Evolutionary conservation across 1,140 invertebrate genomes (phyloP).

Genomic region (Lethocerus indicus): DNA sequence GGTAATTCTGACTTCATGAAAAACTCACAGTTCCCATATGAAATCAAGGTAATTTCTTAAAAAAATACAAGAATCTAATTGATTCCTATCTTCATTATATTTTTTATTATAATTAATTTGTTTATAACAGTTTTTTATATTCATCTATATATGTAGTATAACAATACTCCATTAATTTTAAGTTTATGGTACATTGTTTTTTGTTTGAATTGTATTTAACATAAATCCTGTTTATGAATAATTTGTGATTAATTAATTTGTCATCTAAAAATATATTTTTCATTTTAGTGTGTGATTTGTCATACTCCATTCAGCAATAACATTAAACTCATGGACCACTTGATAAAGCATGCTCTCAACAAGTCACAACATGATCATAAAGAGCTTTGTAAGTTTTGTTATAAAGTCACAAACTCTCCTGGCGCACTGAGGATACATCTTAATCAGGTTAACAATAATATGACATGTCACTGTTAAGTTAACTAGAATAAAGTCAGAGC

Average conservation of each 20-base stretch:
- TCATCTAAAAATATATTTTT: not conserved
- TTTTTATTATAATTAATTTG: not conserved
- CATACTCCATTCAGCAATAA: slow-evolving; percentile 34
- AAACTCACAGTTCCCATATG: not conserved
- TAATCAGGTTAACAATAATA: not conserved
- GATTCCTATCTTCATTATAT: not conserved
- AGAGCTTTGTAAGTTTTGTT: slow-evolving; percentile 7
- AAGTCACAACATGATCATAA: slow-evolving; percentile 13
- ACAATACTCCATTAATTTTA: slow-evolving; percentile 1
- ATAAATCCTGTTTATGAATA: too few species aligned
- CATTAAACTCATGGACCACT: slow-evolving; percentile 46
- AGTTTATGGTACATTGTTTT: slow-evolving; percentile 5
- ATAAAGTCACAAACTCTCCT: slow-evolving; percentile 3
- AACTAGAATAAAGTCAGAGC: too few species aligned
- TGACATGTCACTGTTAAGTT: not conserved
- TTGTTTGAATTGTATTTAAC: too few species aligned
- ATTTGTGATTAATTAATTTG: not conserved
- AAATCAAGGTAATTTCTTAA: not conserved
- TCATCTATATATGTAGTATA: not conserved
- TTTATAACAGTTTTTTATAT: not conserved
- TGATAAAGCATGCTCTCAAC: slow-evolving; percentile 39
- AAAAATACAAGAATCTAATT: not conserved
- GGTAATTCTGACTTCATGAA: slow-evolving; percentile 16
- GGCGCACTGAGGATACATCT: not conserved
- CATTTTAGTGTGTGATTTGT: slow-evolving; percentile 36